phyloP scores from a whole-genome alignment of 2,113 vertebrate genomes.

The Echinops telfairi region DNA sequence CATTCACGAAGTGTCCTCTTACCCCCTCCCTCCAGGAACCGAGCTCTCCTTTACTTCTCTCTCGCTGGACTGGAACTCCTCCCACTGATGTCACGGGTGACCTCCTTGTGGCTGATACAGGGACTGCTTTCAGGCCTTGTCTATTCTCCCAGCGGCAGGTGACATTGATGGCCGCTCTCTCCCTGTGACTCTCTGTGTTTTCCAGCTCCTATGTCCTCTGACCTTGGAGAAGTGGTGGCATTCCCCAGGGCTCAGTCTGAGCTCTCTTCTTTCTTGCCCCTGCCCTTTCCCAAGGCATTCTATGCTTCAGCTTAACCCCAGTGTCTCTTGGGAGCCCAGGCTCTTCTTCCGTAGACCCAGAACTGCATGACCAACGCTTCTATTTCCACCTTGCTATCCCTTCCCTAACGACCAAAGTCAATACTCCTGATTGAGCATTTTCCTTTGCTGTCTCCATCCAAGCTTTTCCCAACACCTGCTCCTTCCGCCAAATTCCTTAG shows the following conservation, averaged over 20 bases:
- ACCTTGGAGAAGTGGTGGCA: background rate
- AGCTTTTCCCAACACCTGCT: background rate
- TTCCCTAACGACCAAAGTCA: background rate
- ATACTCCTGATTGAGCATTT: rapidly evolving
- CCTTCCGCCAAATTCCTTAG: background rate
- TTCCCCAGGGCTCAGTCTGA: background rate
- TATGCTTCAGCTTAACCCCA: background rate
- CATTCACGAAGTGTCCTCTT: background rate
- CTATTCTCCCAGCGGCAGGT: background rate
- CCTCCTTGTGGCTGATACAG: background rate
- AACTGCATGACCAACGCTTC: rapidly evolving
- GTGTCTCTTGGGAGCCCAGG: background rate
- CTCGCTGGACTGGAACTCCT: background rate
- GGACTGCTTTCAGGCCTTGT: background rate
- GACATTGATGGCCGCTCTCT: background rate
- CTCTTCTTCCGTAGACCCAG: background rate
- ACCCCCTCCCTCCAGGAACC: background rate
- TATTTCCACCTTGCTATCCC: background rate
- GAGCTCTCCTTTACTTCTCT: background rate
- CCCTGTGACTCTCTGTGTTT: background rate
- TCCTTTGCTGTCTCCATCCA: background rate
- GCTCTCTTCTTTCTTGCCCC: background rate
- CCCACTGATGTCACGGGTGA: constrained; percentile 14
- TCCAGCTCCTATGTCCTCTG: background rate
- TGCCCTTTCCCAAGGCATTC: background rate